Percentiles rank a stretch among this genome's conserved stretches.
Conservation (phyloP, 2,797 vertebrate genomes). For the Acridotheres tristis region DNA sequence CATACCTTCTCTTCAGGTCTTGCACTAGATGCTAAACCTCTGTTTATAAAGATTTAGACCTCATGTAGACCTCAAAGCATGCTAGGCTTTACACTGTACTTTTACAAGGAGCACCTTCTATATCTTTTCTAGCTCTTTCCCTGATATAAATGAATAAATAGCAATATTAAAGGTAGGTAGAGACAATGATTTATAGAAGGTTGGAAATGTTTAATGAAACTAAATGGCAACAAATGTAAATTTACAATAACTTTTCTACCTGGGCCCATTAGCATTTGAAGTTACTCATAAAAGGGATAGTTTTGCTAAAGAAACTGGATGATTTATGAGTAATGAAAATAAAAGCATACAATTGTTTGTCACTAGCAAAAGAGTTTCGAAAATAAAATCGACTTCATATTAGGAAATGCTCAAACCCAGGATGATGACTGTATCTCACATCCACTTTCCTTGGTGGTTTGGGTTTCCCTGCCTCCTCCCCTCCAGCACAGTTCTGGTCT, state of each 20-base stretch:
- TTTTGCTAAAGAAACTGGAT: background rate
- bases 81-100: background rate
- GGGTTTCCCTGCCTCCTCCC: background rate
- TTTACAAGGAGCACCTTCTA: background rate
- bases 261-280: background rate
- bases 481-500: background rate
- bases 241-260: background rate
- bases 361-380: background rate
- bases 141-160: background rate
- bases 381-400: background rate
- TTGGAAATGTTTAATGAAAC: background rate
- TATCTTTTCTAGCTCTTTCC: background rate
- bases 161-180: background rate
- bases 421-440: background rate
- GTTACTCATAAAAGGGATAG: background rate
- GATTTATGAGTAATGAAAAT: background rate
- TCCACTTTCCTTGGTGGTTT: background rate
- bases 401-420: background rate
- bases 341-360: background rate
- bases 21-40: background rate
- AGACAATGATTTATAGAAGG: background rate
- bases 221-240: background rate
- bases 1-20: background rate
- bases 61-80: background rate
- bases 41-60: background rate